Percentiles rank a stretch among this genome's conserved stretches.
Evolutionary conservation across 2,888 invertebrate species (phyloP).

Genomic region (Anodontia alba): DNA sequence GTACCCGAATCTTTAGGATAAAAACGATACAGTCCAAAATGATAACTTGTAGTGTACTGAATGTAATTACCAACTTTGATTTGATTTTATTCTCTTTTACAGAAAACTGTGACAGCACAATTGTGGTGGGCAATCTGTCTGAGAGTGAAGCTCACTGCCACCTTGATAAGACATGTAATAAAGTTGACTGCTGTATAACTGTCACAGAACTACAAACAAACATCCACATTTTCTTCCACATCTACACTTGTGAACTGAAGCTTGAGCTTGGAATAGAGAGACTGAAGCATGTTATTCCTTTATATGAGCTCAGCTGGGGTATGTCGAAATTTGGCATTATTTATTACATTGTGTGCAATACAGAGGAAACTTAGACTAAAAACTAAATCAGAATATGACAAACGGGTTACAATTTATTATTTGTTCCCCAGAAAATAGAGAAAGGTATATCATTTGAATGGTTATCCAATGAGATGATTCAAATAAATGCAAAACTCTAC

Average conservation of each 20-base stretch:
- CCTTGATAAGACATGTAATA: conserved; percentile 41
- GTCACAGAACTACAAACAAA: conserved; percentile 35
- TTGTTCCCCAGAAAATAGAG: too few species aligned
- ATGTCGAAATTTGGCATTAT: conserved; percentile 22
- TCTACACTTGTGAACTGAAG: conserved; percentile 48
- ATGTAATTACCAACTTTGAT: too few species aligned
- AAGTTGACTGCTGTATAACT: conserved; percentile 47
- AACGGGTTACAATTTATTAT: too few species aligned
- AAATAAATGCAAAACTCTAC: too few species aligned
- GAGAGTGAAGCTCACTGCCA: conserved; percentile 13
- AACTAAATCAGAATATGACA: too few species aligned
- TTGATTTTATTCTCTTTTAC: too few species aligned
- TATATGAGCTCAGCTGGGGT: conserved; percentile 21
- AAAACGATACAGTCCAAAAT: too few species aligned
- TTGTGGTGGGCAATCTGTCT: not conserved
- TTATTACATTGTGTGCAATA: not conserved
- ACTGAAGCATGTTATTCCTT: conserved; percentile 25
- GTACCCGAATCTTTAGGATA: too few species aligned
- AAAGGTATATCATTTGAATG: too few species aligned
- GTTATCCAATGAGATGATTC: too few species aligned
- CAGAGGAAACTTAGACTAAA: too few species aligned
- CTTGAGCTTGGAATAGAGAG: conserved; percentile 46
- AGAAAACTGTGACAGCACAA: not conserved
- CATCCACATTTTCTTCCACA: conserved; percentile 36
- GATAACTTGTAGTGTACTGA: too few species aligned